Evolutionary conservation across 2,113 vertebrate genomes (phyloP).

Genomic region (Dasyornis broadbenti): DNA sequence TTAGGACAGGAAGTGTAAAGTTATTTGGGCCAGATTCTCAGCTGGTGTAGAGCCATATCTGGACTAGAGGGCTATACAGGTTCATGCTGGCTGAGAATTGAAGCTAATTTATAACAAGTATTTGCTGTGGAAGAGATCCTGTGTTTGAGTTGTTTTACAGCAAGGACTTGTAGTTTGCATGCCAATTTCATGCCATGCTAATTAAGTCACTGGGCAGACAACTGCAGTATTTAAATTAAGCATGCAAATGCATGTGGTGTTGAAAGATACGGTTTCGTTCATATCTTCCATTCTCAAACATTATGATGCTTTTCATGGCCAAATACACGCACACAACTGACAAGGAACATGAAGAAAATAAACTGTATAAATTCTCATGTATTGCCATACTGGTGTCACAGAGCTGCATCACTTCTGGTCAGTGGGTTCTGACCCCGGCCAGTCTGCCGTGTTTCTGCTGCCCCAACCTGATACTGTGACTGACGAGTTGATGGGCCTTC

Average conservation of each 20-base stretch:
- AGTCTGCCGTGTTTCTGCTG: not conserved
- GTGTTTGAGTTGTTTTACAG: not conserved
- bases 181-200: constrained; percentile 21
- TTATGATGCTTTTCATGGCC: not conserved
- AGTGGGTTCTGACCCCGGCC: not conserved
- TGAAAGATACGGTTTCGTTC: constrained; percentile 51
- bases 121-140: not conserved
- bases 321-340: not conserved
- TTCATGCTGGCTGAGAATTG: not conserved
- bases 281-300: constrained; percentile 29
- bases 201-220: constrained; percentile 39
- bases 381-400: not conserved
- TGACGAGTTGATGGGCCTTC: not conserved
- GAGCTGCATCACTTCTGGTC: not conserved
- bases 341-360: not conserved
- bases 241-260: constrained; percentile 37
- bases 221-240: constrained; percentile 58
- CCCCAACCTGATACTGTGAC: not conserved
- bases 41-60: not conserved
- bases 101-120: not conserved
- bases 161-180: constrained; percentile 43
- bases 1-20: not conserved
- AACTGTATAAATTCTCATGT: not conserved
- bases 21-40: not conserved
- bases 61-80: not conserved